phyloP scores from a whole-genome alignment of 2,797 vertebrate species.

The Sciurus carolinensis region DNA sequence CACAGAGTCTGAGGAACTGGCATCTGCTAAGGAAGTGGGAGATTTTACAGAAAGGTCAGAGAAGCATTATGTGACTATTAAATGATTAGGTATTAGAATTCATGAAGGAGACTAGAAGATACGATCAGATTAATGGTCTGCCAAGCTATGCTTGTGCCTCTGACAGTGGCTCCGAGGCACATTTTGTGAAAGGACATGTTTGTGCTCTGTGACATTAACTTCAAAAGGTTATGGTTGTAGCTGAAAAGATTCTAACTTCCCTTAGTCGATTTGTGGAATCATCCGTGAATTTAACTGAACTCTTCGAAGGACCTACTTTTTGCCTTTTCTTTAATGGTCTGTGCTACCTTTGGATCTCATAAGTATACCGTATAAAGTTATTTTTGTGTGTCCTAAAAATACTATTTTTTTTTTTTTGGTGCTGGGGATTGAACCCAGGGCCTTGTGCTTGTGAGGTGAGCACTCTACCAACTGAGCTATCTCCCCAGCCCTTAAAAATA shows the following conservation, averaged over 20 bases:
- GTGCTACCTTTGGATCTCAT: neutral
- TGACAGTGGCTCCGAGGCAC: neutral
- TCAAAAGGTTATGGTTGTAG: constrained; percentile 70
- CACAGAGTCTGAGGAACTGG: neutral
- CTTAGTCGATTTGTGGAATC: neutral
- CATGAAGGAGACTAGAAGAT: neutral
- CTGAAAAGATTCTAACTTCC: neutral
- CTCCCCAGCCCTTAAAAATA: neutral
- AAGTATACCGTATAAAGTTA: neutral
- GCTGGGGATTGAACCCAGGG: no score
- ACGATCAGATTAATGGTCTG: neutral
- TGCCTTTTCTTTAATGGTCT: neutral
- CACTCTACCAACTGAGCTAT: no score
- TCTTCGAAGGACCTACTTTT: neutral
- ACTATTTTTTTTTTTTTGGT: neutral
- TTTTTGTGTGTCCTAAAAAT: constrained; percentile 5
- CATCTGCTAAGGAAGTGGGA: neutral
- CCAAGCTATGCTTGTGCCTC: neutral
- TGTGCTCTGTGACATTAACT: constrained; percentile 68
- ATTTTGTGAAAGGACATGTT: constrained; percentile 66
- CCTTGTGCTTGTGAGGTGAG: no score
- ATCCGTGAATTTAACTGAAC: neutral
- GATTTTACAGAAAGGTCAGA: constrained; percentile 53
- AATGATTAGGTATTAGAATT: neutral
- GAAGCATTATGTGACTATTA: neutral